Evolutionary conservation across 2,888 invertebrate species (phyloP).

Genomic region (Epinotia demarniana): DNA sequence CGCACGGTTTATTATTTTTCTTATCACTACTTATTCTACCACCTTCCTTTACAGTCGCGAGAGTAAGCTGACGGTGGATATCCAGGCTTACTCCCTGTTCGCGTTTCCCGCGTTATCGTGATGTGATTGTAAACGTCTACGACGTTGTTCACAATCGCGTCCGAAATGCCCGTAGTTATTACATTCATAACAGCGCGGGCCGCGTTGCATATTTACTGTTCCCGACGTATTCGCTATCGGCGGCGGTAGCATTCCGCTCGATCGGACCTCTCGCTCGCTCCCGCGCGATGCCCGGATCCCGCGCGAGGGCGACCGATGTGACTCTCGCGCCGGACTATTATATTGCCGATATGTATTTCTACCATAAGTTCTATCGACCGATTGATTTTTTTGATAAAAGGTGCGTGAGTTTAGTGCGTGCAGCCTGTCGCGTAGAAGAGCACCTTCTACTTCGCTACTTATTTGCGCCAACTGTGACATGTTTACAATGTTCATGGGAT

Average conservation of each 20-base stretch:
- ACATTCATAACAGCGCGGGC: conserved; percentile 16
- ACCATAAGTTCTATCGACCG: neutral
- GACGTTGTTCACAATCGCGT: conserved; percentile 20
- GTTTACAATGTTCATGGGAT: conserved; percentile 12
- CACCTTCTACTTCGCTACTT: conserved; percentile 29
- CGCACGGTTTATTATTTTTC: conserved; percentile 3
- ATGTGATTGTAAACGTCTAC: neutral
- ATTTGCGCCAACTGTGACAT: conserved; percentile 18
- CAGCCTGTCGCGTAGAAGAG: conserved; percentile 5
- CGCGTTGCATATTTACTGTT: neutral
- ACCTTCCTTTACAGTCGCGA: conserved; percentile 3
- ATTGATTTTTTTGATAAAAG: neutral
- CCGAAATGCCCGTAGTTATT: conserved; percentile 17
- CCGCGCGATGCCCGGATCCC: neutral
- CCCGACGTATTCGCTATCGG: conserved; percentile 1
- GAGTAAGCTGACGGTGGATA: conserved; percentile 20
- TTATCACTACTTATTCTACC: conserved; percentile 6
- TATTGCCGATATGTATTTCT: conserved; percentile 8
- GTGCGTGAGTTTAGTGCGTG: conserved; percentile 3
- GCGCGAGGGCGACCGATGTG: neutral
- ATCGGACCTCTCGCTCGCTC: neutral
- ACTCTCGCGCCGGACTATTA: neutral
- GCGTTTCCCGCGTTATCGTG: conserved; percentile 11
- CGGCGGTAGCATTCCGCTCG: neutral
- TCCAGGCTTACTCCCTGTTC: conserved; percentile 15